A percentile compares a stretch with the other conserved stretches of the same genome.
phyloP scores from a whole-genome alignment of 2,888 invertebrate genomes.

The Pheosia gnoma region DNA sequence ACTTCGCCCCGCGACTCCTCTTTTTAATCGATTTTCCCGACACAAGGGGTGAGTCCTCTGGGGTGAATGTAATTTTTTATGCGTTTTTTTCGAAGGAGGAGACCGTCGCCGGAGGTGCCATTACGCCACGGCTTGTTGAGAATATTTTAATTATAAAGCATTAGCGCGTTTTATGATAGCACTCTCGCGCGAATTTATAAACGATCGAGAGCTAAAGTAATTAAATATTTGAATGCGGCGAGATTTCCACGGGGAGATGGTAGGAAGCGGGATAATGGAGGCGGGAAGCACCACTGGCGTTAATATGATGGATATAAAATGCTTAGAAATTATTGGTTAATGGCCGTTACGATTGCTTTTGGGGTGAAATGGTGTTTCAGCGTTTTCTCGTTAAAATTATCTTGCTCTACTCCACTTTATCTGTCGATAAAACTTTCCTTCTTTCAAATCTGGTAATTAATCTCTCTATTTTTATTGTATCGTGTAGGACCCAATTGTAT shows the following conservation, averaged over 20 bases:
- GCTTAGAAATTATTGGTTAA: conserved; percentile 81
- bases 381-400: conserved; percentile 52
- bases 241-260: conserved; percentile 79
- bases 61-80: conserved; percentile 86
- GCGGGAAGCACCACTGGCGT: conserved; percentile 63
- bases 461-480: conserved; percentile 25
- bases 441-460: conserved; percentile 17
- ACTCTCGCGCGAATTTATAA: conserved; percentile 80
- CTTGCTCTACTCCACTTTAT: conserved; percentile 24
- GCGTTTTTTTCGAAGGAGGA: conserved; percentile 80
- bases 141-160: conserved; percentile 85
- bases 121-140: conserved; percentile 85
- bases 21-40: conserved; percentile 84
- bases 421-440: conserved; percentile 10
- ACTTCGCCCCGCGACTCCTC: conserved; percentile 79
- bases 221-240: conserved; percentile 84
- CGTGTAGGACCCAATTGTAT: conserved; percentile 17
- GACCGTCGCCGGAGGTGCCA: conserved; percentile 83
- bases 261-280: conserved; percentile 73
- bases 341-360: conserved; percentile 72
- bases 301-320: conserved; percentile 81
- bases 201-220: conserved; percentile 82
- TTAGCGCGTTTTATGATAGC: conserved; percentile 84
- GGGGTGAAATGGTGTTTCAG: conserved; percentile 57
- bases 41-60: conserved; percentile 84